Base-by-base conservation (phyloP, 2,888 invertebrate species). In the Neoitamus cyanurus region DNA sequence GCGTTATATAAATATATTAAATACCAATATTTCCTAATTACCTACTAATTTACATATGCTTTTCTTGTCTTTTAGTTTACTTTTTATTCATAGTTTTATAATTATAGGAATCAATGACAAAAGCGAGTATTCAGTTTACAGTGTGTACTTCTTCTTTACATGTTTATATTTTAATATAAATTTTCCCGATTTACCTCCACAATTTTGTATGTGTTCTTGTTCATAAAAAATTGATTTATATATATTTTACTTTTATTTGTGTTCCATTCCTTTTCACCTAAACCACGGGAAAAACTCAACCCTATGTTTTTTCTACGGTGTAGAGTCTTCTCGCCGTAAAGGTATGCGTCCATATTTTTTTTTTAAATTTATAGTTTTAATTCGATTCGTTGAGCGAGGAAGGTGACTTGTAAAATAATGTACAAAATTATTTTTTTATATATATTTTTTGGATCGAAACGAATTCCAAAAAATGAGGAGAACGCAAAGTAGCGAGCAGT, bases 41-140 rank as follows among this genome's bases (percentile, higher is more conserved):
- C 42, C 34, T 75, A 36, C 72, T 68, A 84, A 46, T 84, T 1
- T 84, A 58, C 73, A 58, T 78, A 30, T 25, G 48, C 46, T 70
- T 46, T 84, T 84, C 75, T 37, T 36, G 13, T 48, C 15, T 48
- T 58, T 58, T 58, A 20, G 58, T 25, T 58, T 58, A 20, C 25
- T 58, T 58, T 58, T 25, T 73, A 11, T 58, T 77, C 30, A 11
- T 20, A 31, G n/a, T 15, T 75, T 37, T 11, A 37, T 37, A 28
- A 58, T 82, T 82, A 72, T 84, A 84, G 84, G 84, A 84, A 80
- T 84, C 84, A 80, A 84, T 82, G 82, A 69, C 78, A 84, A 75
- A 70, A 84, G 84, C 84, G 84, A 84, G 80, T 84, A 80, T 80
- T 77, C 80, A 80, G 78, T 84, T 78, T 48, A 48, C 78, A 78